Base-by-base conservation (phyloP, 2,113 vertebrate species). In the Rousettus leschenaultii region DNA sequence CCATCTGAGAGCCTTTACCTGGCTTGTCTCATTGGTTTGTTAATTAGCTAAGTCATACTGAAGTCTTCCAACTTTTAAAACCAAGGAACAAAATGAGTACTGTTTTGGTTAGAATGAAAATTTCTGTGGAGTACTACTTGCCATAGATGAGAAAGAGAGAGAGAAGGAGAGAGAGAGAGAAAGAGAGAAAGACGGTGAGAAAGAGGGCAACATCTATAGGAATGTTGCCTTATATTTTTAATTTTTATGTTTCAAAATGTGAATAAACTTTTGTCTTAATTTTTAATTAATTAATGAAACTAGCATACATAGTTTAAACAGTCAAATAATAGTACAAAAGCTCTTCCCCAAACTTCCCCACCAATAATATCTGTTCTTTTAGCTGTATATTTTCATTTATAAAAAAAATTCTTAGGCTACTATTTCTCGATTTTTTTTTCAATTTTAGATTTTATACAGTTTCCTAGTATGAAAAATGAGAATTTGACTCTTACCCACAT, bases 221-320 rank as follows among this genome's bases (percentile, higher is more conserved):
- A 51, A 51, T 51, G 4, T 51, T 51, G 48, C n/a, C 7, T 4
- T 77, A 43, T 26, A 21, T 86, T 57, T 88, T 57, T 66, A 14
- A 48, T 35, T 89, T 82, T 66, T 57, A 55, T 68, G 92, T 63
- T 95, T 83, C 53, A 83, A 95, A 90, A 75, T 63, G 38, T 63
- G 13, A n/a, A 24, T 40, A 55, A 12, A 89, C 84, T 82, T 75
- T 89, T 93, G 68, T 87, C 55, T 59, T 88, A 78, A 78, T 18
- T 55, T 45, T 85, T 82, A 71, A 57, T 43, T 79, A 57, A 59
- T 57, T n/a, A 74, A 45, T 43, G 70, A 53, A 53, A 48, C 5
- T 19, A 45, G 48, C 24, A 33, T 33, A 73, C 30, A 18, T 85
- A 79, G n/a, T 57, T 57, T 84, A 89, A 79, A 80, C 18, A 96